Conservation (phyloP, 64 coral and sea anemone species). For the Montipora sp. region DNA sequence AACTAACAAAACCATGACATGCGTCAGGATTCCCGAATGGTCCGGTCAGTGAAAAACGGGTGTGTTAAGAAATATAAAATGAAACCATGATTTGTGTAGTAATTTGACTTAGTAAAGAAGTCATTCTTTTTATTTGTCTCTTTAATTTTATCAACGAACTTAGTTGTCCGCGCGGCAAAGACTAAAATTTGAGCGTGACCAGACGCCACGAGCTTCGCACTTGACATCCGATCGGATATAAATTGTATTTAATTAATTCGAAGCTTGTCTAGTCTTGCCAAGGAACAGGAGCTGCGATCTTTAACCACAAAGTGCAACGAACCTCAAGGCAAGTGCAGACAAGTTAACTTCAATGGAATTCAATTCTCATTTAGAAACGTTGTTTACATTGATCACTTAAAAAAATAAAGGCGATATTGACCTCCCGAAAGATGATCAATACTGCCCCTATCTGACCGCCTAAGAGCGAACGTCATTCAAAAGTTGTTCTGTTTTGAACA, state of each 20-base stretch:
- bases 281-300: background rate
- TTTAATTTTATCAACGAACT: no score
- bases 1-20: background rate
- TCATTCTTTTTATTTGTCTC: no score
- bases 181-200: no score
- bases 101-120: no score
- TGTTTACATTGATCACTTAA: background rate
- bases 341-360: conserved; percentile 33
- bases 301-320: background rate
- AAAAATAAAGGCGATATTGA: conserved; percentile 14
- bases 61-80: no score
- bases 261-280: no score
- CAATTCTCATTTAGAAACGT: background rate
- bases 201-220: no score
- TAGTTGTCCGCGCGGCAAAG: no score
- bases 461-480: background rate
- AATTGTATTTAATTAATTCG: no score
- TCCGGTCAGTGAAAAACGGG: background rate
- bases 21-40: background rate
- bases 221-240: no score
- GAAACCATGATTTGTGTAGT: no score
- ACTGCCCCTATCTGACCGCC: background rate
- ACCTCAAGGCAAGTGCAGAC: background rate
- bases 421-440: background rate
- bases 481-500: background rate